A percentile compares a stretch with the other conserved stretches of the same genome.
Evolutionary conservation across 2,113 vertebrate species (phyloP).

Genomic region (Acanthisitta chloris): DNA sequence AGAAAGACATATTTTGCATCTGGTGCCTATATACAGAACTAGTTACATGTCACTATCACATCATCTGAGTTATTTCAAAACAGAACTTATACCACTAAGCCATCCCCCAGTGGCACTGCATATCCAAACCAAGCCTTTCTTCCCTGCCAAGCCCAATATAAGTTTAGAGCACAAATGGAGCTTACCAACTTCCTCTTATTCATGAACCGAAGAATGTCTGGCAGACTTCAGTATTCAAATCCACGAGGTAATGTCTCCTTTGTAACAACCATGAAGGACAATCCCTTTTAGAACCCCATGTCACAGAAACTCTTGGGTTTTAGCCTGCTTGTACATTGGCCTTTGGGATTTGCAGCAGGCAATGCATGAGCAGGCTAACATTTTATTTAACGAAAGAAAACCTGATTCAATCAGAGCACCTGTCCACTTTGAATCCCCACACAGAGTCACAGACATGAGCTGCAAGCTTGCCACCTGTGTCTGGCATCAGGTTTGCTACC

Average conservation of each 20-base stretch:
- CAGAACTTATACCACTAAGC: background rate
- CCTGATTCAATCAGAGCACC: background rate
- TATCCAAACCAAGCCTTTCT: background rate
- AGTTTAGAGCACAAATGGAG: background rate
- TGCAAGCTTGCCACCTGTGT: accelerated
- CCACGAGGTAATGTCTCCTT: background rate
- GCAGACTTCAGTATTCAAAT: background rate
- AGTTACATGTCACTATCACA: background rate
- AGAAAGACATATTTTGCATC: background rate
- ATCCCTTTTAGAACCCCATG: background rate
- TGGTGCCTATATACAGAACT: background rate
- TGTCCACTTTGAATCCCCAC: background rate
- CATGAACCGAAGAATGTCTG: accelerated
- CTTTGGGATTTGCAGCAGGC: background rate
- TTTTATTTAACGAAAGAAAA: background rate
- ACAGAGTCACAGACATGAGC: background rate
- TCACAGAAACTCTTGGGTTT: background rate
- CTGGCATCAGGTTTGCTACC: background rate
- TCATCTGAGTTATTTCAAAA: background rate
- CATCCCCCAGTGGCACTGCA: background rate
- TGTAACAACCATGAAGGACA: background rate
- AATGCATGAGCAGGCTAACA: background rate
- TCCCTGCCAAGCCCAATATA: background rate
- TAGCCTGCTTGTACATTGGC: accelerated
- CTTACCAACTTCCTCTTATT: background rate